Evolutionary conservation across 1,140 invertebrate genomes (phyloP).

Genomic region (Sarcophaga bullata): DNA sequence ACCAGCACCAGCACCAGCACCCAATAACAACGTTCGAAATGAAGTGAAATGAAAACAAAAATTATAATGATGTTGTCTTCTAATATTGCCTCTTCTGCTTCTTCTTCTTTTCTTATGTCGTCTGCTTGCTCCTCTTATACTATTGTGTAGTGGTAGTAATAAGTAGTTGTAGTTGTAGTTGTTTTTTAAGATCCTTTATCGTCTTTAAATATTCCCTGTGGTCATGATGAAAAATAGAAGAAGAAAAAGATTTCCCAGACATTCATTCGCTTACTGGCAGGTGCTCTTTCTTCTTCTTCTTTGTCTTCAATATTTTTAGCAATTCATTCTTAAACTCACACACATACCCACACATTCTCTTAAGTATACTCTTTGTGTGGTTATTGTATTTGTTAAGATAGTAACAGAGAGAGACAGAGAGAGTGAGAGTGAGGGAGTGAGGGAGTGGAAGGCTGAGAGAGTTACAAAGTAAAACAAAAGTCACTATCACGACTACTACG

Average conservation of each 20-base stretch:
- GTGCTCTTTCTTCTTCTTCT: not conserved
- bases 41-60: not conserved
- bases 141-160: too few relatives aligned
- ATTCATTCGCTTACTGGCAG: too few relatives aligned
- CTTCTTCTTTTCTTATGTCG: not conserved
- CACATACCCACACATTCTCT: not conserved
- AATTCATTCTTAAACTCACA: too few relatives aligned
- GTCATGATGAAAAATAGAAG: constrained; percentile 1
- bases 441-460: too few relatives aligned
- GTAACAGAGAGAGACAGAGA: too few relatives aligned
- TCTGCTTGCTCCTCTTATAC: too few relatives aligned
- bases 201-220: constrained; percentile 32
- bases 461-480: too few relatives aligned
- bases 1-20: not conserved
- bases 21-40: not conserved
- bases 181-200: constrained; percentile 15
- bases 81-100: not conserved
- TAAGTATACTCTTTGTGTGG: not conserved
- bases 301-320: too few relatives aligned
- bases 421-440: too few relatives aligned
- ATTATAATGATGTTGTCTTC: constrained; percentile 20
- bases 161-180: too few relatives aligned
- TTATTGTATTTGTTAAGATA: too few relatives aligned
- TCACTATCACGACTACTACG: too few relatives aligned
- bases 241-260: not conserved